A percentile compares a stretch with the other conserved stretches of the same genome.
phyloP scores from a whole-genome alignment of 2,113 vertebrate species.

The Neodon shergylaensis region DNA sequence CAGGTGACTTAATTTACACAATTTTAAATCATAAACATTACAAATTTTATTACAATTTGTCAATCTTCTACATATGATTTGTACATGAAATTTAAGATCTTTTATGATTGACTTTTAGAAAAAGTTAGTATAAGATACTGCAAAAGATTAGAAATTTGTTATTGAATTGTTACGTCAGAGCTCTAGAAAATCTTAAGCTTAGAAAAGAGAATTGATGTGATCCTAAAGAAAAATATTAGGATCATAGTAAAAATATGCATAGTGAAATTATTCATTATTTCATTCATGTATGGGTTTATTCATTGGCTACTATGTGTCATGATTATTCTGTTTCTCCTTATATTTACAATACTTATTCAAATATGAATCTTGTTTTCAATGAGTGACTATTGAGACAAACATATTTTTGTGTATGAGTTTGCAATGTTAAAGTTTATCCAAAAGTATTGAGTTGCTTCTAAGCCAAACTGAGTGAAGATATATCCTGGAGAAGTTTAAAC shows the following conservation, averaged over 20 bases:
- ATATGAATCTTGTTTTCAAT: conserved; percentile 42
- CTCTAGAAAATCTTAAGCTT: conserved; percentile 29
- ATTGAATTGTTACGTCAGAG: conserved; percentile 8
- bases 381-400: conserved; percentile 25
- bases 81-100: background rate
- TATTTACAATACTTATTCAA: conserved; percentile 28
- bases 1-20: conserved; percentile 86
- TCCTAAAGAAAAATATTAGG: conserved; percentile 46
- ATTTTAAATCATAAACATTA: conserved; percentile 42
- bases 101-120: background rate
- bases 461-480: conserved; percentile 2
- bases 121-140: conserved; percentile 24
- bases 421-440: background rate
- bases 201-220: conserved; percentile 15
- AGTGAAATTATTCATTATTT: conserved; percentile 57
- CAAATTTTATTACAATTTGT: conserved; percentile 43
- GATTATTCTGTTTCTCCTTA: conserved; percentile 6
- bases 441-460: conserved; percentile 3
- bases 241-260: conserved; percentile 44
- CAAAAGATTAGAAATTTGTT: conserved; percentile 38
- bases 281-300: conserved; percentile 23
- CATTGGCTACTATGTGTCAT: background rate
- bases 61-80: conserved; percentile 30
- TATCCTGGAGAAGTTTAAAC: conserved; percentile 25
- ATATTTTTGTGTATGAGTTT: background rate